phyloP scores from a whole-genome alignment of 2,888 invertebrate genomes.

The Chrysodeixis includens region DNA sequence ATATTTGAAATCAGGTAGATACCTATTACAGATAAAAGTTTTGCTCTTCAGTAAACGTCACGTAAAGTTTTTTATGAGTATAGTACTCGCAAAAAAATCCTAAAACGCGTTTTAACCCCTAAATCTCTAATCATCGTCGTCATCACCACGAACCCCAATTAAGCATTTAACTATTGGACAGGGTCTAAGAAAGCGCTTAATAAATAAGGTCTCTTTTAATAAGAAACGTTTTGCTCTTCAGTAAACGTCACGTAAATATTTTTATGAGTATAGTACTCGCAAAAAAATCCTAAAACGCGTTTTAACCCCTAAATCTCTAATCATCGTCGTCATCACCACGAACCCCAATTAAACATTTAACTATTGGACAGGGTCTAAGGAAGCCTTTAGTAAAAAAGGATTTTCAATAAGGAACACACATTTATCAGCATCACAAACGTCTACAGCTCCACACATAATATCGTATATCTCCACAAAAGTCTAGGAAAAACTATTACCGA shows the following conservation, averaged over 20 bases:
- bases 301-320: too few relatives aligned
- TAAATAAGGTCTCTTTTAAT: background rate
- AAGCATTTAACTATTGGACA: background rate
- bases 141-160: too few relatives aligned
- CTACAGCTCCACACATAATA: background rate
- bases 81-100: too few relatives aligned
- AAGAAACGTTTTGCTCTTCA: background rate
- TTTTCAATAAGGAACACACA: background rate
- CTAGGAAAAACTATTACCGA: slow-evolving; percentile 14
- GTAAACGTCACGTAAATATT: too few relatives aligned
- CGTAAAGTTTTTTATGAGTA: too few relatives aligned
- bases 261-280: too few relatives aligned
- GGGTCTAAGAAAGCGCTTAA: too few relatives aligned
- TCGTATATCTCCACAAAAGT: background rate
- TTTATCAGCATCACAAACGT: background rate
- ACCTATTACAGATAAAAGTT: background rate
- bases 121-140: too few relatives aligned
- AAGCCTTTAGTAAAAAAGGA: too few relatives aligned
- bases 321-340: too few relatives aligned
- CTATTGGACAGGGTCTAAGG: background rate
- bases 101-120: too few relatives aligned
- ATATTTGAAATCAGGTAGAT: background rate
- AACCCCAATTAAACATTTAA: background rate
- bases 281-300: too few relatives aligned
- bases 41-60: background rate